These are phyloP conservation scores for Tympanuchus pallidicinctus DNA, from an alignment of 2,113 vertebrate genomes.

Conservation along the genomic window DNA sequence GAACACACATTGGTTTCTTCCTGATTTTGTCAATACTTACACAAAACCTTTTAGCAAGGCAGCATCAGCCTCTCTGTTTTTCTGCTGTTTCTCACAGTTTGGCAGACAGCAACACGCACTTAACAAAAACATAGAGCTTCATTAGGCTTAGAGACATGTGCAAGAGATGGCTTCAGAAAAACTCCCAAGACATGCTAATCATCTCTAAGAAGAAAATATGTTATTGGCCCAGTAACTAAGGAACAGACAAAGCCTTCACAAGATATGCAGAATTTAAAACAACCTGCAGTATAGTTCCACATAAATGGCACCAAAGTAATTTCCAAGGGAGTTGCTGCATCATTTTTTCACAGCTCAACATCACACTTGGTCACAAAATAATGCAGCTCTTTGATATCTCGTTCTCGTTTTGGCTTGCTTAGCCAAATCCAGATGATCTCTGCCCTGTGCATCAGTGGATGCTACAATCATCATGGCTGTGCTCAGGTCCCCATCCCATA, in stretches of 20 bases:
- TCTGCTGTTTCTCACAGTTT: conserved; percentile 50
- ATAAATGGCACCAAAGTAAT: background rate
- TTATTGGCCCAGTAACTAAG: background rate
- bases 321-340: background rate
- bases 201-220: background rate
- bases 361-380: background rate
- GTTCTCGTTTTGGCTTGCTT: background rate
- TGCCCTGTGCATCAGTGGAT: background rate
- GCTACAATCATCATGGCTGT: background rate
- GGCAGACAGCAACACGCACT: background rate
- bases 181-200: background rate
- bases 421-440: background rate
- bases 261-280: background rate
- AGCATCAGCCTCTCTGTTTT: background rate
- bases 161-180: conserved; percentile 20
- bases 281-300: background rate
- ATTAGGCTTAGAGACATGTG: conserved; percentile 21
- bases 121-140: conserved; percentile 22
- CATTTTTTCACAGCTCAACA: background rate
- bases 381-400: background rate
- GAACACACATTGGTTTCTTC: background rate
- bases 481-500: background rate
- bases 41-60: conserved; percentile 47
- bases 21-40: conserved; percentile 34
- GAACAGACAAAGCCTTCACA: background rate